Percentiles rank a stretch among this genome's conserved stretches.
Conservation (phyloP, 2,888 invertebrate genomes). For the Sphinx pinastri region DNA sequence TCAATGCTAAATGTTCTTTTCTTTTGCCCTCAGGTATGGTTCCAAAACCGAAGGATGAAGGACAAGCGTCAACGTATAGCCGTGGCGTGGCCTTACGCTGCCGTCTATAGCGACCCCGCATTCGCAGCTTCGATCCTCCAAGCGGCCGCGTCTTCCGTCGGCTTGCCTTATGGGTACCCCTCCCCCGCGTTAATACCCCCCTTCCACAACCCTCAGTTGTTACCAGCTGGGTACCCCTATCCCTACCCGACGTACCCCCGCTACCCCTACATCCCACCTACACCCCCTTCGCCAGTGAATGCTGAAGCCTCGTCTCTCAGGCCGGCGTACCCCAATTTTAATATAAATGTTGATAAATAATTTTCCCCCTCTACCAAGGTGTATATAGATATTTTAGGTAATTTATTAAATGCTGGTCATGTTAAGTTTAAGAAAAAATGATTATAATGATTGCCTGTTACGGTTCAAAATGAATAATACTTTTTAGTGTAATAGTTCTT, state of each 20-base stretch:
- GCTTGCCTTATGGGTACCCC: conserved; percentile 85
- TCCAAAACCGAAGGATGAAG: conserved; percentile 98
- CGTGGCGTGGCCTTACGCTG: conserved; percentile 97
- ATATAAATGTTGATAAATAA: conserved; percentile 78
- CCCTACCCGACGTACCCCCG: conserved; percentile 82
- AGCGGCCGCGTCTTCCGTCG: conserved; percentile 91
- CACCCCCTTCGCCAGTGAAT: conserved; percentile 74
- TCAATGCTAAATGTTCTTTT: neutral
- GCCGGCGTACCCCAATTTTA: conserved; percentile 78
- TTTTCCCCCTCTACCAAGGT: conserved; percentile 25
- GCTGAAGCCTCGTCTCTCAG: conserved; percentile 70
- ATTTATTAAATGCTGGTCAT: conserved; percentile 41
- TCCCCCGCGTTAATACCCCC: conserved; percentile 84
- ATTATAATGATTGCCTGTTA: neutral
- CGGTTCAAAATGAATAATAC: conserved; percentile 12
- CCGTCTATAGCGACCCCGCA: conserved; percentile 96
- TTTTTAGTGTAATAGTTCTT: neutral
- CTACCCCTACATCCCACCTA: conserved; percentile 83
- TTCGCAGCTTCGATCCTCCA: conserved; percentile 96
- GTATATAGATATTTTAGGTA: conserved; percentile 29
- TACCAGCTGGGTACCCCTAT: conserved; percentile 83
- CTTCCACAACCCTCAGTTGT: conserved; percentile 82
- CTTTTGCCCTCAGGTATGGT: conserved; percentile 92
- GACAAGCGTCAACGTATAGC: conserved; percentile 98
- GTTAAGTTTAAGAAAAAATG: conserved; percentile 24